Evolutionary conservation across 64 coral and sea anemone species (phyloP).

Genomic region (Trachythela sp.): DNA sequence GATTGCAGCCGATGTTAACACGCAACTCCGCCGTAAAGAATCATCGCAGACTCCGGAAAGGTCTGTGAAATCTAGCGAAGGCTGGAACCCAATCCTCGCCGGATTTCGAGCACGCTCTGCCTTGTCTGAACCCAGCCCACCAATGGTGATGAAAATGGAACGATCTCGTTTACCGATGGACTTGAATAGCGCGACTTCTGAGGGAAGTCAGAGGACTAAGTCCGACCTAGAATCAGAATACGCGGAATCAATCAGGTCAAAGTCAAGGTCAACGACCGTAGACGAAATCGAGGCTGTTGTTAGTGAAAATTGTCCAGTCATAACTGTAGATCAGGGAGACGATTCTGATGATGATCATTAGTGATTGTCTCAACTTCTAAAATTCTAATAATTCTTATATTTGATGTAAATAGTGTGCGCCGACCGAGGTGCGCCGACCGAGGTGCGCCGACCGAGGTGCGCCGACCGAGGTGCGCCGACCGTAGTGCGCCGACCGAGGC

Average conservation of each 20-base stretch:
- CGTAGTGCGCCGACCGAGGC: too few relatives aligned
- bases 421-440: too few relatives aligned
- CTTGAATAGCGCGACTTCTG: conserved; percentile 84
- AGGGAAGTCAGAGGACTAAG: conserved; percentile 16
- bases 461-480: too few relatives aligned
- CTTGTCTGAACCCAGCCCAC: conserved; percentile 62
- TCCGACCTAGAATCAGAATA: neutral
- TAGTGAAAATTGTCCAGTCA: neutral
- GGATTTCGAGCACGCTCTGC: conserved; percentile 76
- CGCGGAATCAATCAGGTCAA: neutral
- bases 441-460: too few relatives aligned
- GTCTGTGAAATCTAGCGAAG: conserved; percentile 40
- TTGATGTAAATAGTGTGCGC: too few relatives aligned
- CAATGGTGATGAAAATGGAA: conserved; percentile 62
- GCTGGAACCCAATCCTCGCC: conserved; percentile 89
- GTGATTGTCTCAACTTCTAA: too few relatives aligned
- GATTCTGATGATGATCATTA: neutral
- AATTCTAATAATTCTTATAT: too few relatives aligned
- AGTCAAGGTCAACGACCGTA: neutral
- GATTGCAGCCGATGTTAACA: neutral
- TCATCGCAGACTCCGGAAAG: conserved; percentile 26
- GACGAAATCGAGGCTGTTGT: neutral
- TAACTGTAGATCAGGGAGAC: neutral
- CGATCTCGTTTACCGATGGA: conserved; percentile 72
- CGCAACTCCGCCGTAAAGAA: neutral